Percentiles rank a stretch among this genome's conserved stretches.
phyloP scores from a whole-genome alignment of 2,888 invertebrate species.

The Chymomyza procnemis region DNA sequence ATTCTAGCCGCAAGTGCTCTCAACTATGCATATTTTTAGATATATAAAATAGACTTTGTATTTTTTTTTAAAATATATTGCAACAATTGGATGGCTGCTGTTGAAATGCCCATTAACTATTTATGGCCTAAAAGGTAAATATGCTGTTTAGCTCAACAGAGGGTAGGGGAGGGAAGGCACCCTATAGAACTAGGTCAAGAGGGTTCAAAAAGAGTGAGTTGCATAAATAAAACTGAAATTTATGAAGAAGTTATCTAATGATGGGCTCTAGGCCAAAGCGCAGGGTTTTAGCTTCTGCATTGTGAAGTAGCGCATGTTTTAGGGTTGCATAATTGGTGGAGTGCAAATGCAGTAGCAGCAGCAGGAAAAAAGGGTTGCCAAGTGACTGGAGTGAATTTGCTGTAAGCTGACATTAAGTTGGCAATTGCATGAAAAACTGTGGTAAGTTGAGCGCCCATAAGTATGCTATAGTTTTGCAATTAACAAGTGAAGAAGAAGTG shows the following conservation, averaged over 20 bases:
- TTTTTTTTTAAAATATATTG: too few relatives aligned
- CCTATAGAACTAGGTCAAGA: background rate
- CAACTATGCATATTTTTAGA: background rate
- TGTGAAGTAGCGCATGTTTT: background rate
- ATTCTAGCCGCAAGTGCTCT: conserved; percentile 11
- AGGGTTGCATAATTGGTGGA: background rate
- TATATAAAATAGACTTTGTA: conserved; percentile 1
- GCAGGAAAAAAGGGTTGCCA: background rate
- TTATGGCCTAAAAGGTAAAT: background rate
- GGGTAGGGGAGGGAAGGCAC: too few relatives aligned
- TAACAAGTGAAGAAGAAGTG: too few relatives aligned
- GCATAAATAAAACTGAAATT: background rate
- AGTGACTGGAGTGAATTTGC: background rate
- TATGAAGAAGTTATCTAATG: background rate
- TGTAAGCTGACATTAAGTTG: background rate
- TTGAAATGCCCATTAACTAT: background rate
- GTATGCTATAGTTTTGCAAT: too few relatives aligned
- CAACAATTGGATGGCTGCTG: conserved; percentile 1
- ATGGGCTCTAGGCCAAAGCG: background rate
- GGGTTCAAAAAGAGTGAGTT: background rate
- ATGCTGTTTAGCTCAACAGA: background rate
- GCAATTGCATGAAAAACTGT: too few relatives aligned
- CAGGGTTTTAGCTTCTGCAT: too few relatives aligned
- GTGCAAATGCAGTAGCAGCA: too few relatives aligned
- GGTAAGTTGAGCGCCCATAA: too few relatives aligned